These are phyloP conservation scores for Lota lota DNA, from an alignment of 2,113 vertebrate species.

Conservation along the genomic window DNA sequence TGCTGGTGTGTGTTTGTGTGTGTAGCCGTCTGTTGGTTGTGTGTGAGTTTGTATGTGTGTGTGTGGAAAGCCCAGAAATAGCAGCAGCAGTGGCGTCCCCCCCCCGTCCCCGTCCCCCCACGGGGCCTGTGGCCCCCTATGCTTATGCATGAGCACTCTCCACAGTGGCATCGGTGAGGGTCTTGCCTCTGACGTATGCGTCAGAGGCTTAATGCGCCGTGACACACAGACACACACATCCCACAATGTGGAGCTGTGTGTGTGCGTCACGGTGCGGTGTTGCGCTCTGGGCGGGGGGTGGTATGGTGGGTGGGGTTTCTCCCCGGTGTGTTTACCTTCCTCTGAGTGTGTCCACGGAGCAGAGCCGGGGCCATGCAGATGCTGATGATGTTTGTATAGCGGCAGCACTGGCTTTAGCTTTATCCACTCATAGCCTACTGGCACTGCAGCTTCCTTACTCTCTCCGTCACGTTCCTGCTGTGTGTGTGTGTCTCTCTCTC, in stretches of 20 bases:
- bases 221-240: slow-evolving; percentile 14
- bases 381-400: slow-evolving; percentile 60
- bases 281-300: neutral
- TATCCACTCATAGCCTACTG: slow-evolving; percentile 40
- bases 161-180: slow-evolving; percentile 38
- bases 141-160: slow-evolving; percentile 58
- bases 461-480: slow-evolving; percentile 12
- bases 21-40: neutral
- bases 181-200: slow-evolving; percentile 54
- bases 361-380: slow-evolving; percentile 47
- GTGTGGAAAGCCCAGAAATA: slow-evolving; percentile 31
- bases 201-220: slow-evolving; percentile 57
- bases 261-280: neutral
- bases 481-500: too few species aligned
- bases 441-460: slow-evolving; percentile 33
- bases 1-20: too few species aligned
- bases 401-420: slow-evolving; percentile 39
- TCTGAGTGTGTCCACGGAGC: slow-evolving; percentile 53
- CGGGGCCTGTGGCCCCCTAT: slow-evolving; percentile 40
- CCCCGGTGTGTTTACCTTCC: slow-evolving; percentile 47
- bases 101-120: neutral
- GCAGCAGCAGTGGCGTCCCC: neutral
- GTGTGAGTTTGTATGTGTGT: slow-evolving; percentile 12
- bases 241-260: neutral
- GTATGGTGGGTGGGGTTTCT: too few species aligned